phyloP scores from a whole-genome alignment of 2,113 vertebrate genomes.

The Neolamprologus sp. region DNA sequence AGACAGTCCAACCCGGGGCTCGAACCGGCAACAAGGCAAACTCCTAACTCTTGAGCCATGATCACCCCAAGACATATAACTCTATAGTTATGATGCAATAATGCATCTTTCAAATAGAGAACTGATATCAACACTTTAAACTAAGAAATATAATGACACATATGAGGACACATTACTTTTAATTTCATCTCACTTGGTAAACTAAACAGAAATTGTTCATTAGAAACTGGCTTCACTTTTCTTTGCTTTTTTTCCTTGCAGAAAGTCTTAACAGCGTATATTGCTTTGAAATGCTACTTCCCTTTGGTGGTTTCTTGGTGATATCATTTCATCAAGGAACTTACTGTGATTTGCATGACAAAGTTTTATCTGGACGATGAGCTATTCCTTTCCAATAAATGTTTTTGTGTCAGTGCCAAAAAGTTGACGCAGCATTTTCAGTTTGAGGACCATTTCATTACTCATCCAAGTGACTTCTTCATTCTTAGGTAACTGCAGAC shows the following conservation, averaged over 20 bases:
- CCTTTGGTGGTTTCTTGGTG: background rate
- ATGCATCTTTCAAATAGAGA: background rate
- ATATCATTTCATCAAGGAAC: background rate
- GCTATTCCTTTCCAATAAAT: background rate
- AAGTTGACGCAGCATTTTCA: background rate
- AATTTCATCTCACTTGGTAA: background rate
- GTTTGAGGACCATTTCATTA: background rate
- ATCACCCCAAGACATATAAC: accelerated
- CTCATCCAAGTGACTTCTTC: background rate
- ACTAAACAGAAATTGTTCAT: background rate
- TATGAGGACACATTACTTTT: background rate
- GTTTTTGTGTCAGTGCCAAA: background rate
- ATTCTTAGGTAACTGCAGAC: background rate
- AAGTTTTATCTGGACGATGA: background rate
- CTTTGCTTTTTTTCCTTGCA: background rate
- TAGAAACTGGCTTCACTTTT: background rate
- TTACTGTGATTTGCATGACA: background rate
- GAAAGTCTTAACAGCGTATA: accelerated
- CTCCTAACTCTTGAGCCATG: accelerated
- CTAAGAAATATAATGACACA: background rate
- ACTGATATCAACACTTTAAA: background rate
- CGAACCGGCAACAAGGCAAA: accelerated
- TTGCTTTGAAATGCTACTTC: background rate
- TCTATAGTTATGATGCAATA: background rate
- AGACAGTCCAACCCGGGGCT: too few relatives aligned